phyloP scores from a whole-genome alignment of 2,888 invertebrate species.

The Incurvaria masculella region DNA sequence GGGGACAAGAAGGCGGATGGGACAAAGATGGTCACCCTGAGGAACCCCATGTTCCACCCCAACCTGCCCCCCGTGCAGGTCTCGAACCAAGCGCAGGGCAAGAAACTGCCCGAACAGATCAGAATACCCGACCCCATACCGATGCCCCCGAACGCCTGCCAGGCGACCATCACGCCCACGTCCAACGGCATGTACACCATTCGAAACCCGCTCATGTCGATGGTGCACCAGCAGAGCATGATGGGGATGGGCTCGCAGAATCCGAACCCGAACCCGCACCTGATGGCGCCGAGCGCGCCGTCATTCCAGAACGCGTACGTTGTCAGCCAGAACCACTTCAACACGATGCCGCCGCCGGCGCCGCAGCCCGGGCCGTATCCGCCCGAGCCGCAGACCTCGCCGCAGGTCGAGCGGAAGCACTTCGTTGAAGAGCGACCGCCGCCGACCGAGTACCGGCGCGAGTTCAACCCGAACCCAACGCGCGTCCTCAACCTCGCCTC shows the following conservation, averaged over 20 bases:
- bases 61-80: conserved; percentile 42
- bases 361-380: conserved; percentile 21
- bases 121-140: conserved; percentile 46
- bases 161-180: conserved; percentile 50
- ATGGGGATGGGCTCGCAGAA: conserved; percentile 29
- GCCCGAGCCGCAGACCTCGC: conserved; percentile 22
- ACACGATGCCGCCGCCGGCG: conserved; percentile 5
- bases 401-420: conserved; percentile 22
- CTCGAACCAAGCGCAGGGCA: conserved; percentile 23
- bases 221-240: conserved; percentile 45
- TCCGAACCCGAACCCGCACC: conserved; percentile 20
- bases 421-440: background rate
- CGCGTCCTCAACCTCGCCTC: conserved; percentile 39
- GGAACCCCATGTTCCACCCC: conserved; percentile 75
- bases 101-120: conserved; percentile 31
- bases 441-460: background rate
- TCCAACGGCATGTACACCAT: conserved; percentile 79
- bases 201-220: conserved; percentile 66
- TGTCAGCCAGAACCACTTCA: conserved; percentile 22
- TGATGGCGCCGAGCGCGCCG: conserved; percentile 27
- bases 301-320: conserved; percentile 31
- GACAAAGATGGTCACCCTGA: conserved; percentile 70
- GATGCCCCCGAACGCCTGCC: conserved; percentile 45
- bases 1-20: conserved; percentile 30
- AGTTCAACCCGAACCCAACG: background rate